Conservation (phyloP, 23 tunicate genomes). For the Ciona savignyi region DNA sequence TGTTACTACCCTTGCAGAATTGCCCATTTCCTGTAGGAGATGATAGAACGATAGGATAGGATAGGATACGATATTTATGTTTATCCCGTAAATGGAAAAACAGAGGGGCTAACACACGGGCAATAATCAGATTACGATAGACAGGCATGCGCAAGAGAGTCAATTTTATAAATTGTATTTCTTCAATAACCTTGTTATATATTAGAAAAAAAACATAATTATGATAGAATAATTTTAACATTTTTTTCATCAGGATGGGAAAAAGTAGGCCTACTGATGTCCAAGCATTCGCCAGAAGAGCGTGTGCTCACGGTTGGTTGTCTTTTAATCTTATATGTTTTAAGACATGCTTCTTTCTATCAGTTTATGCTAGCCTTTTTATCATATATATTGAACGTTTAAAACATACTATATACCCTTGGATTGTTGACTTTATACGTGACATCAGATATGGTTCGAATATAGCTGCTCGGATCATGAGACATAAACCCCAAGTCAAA, state of each 20-base stretch:
- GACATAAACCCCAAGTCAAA: conserved; percentile 75
- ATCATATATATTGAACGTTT: no score
- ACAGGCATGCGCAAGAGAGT: not conserved
- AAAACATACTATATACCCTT: no score
- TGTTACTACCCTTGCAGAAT: not conserved
- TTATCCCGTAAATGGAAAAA: no score
- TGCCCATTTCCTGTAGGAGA: conserved; percentile 17
- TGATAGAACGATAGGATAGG: not conserved
- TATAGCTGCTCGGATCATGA: conserved; percentile 45
- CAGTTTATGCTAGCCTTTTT: no score
- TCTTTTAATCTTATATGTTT: no score
- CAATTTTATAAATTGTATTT: not conserved
- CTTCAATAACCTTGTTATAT: not conserved
- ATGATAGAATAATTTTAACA: not conserved
- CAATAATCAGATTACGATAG: no score
- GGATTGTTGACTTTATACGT: conserved; percentile 41
- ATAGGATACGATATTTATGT: no score
- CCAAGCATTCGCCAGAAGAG: no score
- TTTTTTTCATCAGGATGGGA: not conserved
- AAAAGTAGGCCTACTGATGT: not conserved
- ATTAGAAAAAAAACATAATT: not conserved
- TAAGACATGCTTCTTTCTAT: no score
- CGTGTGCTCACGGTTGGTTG: no score
- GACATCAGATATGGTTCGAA: conserved; percentile 48
- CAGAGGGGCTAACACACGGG: no score